Base-by-base conservation (phyloP, 2,113 vertebrate species). In the Nothocercus julius region DNA sequence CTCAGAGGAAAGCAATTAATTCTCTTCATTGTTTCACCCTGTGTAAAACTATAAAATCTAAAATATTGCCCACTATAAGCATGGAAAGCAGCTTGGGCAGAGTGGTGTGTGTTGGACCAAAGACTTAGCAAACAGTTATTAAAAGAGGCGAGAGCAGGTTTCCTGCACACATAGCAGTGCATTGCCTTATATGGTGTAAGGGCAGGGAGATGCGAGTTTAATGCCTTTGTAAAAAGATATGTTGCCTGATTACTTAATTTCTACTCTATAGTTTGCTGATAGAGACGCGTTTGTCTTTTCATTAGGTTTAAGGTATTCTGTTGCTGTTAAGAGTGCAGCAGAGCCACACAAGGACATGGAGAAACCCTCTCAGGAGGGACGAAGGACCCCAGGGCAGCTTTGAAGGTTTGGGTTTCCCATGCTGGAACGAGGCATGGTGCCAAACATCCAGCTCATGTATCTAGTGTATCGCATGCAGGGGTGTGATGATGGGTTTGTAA, bases 321-420 rank as follows among this genome's bases (percentile, higher is more conserved):
- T 90, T 96, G 67, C 86, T 95, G 85, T 93, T 93, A 95, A 91
- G 89, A 92, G 85, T 91, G 56, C 47, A 81, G 76, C 76, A 90
- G 89, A 95, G 82, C 69, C 91, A 34, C 95, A 95, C 97, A 95
- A 97, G 93, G 96, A 97, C 96, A 95, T 91, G 87, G 80, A 92
- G 89, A 97, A 96, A 92, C 80, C 75, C 88, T 95, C 74, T 34
- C 89, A 45, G 69, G 96, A 92, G 95, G 82, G 75, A 96, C 94
- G 84, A 9, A 91, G 79, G 75, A 87, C 51, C 69, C 27, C 45
- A 96, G 91, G 83, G 88, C 87, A 92, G 40, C 97, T 96, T 95
- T 96, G 95, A 97, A 93, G 72, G 3, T 75, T 89, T 94, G 92
- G 92, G 70, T 90, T 86, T 94, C 85, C 92, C 69, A 82, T 86